Evolutionary conservation across 2,113 vertebrate genomes (phyloP), one percentile per base, ranked within the genome.

Genomic region (Onychostoma macrolepis): DNA sequence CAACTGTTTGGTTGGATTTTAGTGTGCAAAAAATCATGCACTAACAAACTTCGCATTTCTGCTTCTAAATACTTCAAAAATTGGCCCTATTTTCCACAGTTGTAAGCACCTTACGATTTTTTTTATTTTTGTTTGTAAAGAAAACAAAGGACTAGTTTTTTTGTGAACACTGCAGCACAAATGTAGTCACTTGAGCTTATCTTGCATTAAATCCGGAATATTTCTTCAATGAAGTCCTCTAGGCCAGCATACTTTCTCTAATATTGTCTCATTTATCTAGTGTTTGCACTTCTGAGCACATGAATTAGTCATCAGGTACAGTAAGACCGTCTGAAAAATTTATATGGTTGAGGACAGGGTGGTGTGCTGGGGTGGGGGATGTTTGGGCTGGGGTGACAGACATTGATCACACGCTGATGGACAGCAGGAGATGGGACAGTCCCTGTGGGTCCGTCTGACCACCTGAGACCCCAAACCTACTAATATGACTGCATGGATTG

Each of bases 391-490:
- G 41, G 43, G 5, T 24, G 67, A 41, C 28, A 84, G 67, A 9
- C 33, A 79, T 48, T 84, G 48, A 79, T 53, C 43, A 53, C 19
- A 48, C 15, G n/a, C 43, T 90, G 88, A 88, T 87, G 81, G 87
- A 77, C 91, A 91, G 91, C 88, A 90, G 93, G 72, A 26, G 80
- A 36, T 45, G 58, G 86, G 90, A 87, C 89, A 63, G 89, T 88
- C 90, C 90, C 91, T 2, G 63, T 11, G 72, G 33, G 61, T 61
- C 76, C 38, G 13, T 48, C 43, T 43, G 19, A 87, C 89, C 93
- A 93, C 91, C 90, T 93, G 92, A 92, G 86, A 43, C 90, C 80
- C 6, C 30, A 86, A 91, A 90, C 89, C 90, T 48, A 2, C 17
- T 82, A 85, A 82, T 30, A 90, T 9, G 30, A 72, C 11, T 72